Percentiles rank a stretch among this genome's conserved stretches.
Conservation (phyloP, 1,140 invertebrate genomes). For the Pantala flavescens region DNA sequence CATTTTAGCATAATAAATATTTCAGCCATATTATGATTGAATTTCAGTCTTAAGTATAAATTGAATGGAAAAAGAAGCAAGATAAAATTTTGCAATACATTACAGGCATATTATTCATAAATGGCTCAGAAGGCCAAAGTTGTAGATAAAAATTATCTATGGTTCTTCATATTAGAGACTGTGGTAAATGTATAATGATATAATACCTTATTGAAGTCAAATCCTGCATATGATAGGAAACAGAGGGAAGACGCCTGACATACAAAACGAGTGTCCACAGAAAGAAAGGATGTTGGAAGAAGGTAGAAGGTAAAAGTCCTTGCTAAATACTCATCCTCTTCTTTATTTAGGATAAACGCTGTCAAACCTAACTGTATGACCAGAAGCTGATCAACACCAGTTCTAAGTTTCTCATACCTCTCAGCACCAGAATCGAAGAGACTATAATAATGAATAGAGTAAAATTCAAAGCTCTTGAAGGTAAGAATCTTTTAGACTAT, state of each 20-base stretch:
- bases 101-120: too few relatives aligned
- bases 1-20: too few relatives aligned
- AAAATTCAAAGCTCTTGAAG: background rate
- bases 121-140: too few relatives aligned
- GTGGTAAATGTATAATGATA: too few relatives aligned
- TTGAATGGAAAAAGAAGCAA: too few relatives aligned
- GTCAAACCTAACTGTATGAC: conserved; percentile 1
- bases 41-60: too few relatives aligned
- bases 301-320: conserved; percentile 1
- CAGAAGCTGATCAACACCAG: background rate
- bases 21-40: too few relatives aligned
- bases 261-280: background rate
- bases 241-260: background rate
- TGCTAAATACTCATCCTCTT: background rate
- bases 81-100: too few relatives aligned
- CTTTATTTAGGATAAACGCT: background rate
- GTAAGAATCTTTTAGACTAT: too few relatives aligned
- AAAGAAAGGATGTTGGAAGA: background rate
- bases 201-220: background rate
- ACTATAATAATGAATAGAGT: background rate
- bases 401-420: background rate
- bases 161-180: too few relatives aligned
- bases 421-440: background rate
- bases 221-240: background rate
- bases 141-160: too few relatives aligned